These are phyloP conservation scores for Microctonus aethiopoides DNA, from an alignment of 2,888 invertebrate genomes.

Conservation along the genomic window DNA sequence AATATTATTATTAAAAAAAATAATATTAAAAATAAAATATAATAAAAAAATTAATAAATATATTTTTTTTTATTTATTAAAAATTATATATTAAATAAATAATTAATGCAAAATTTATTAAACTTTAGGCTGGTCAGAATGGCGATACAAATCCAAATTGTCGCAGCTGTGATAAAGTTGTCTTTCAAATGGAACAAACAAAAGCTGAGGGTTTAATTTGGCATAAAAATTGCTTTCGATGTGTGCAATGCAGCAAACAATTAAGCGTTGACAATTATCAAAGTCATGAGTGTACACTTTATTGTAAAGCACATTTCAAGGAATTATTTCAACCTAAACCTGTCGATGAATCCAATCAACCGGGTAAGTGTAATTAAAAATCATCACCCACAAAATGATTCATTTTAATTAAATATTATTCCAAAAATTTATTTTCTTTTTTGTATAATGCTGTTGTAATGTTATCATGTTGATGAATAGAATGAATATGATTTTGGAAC, in stretches of 20 bases:
- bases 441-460: neutral
- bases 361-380: conserved; percentile 70
- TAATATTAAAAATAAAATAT: too few species aligned
- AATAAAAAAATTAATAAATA: too few species aligned
- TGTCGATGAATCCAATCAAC: conserved; percentile 78
- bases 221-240: conserved; percentile 96
- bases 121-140: conserved; percentile 62
- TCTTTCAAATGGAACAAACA: conserved; percentile 96
- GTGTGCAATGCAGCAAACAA: conserved; percentile 91
- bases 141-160: conserved; percentile 77
- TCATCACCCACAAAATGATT: too few species aligned
- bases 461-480: conserved; percentile 7
- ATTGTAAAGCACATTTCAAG: conserved; percentile 94
- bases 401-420: too few species aligned
- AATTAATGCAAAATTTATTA: neutral
- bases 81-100: too few species aligned
- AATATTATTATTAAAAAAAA: too few species aligned
- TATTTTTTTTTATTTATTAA: too few species aligned
- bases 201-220: conserved; percentile 91
- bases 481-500: neutral
- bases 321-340: conserved; percentile 92
- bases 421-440: neutral
- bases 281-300: conserved; percentile 89
- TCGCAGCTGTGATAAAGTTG: conserved; percentile 86
- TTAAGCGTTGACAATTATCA: conserved; percentile 94